Percentiles rank a stretch among this genome's conserved stretches.
phyloP scores from a whole-genome alignment of 2,888 invertebrate species.

The Nymphalis urticae region DNA sequence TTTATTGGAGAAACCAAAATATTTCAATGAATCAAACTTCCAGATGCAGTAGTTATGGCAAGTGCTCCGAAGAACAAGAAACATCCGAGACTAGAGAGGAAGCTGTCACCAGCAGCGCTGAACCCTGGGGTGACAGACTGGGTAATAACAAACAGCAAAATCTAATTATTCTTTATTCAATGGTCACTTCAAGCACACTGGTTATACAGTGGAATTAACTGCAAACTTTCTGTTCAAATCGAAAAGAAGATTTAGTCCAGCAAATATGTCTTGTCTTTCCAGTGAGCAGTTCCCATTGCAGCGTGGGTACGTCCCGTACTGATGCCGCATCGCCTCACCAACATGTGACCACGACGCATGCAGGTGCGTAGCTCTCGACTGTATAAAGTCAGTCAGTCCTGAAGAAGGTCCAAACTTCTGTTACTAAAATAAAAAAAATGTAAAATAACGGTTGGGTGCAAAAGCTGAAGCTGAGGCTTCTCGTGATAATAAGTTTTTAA shows the following conservation, averaged over 20 bases:
- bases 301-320: constrained; percentile 37
- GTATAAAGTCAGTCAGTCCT: neutral
- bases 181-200: no score
- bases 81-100: constrained; percentile 48
- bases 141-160: constrained; percentile 41
- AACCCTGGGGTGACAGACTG: constrained; percentile 67
- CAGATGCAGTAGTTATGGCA: constrained; percentile 53
- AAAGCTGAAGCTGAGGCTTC: no score
- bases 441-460: no score
- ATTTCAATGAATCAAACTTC: neutral
- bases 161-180: no score
- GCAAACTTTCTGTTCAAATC: no score
- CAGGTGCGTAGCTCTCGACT: constrained; percentile 46
- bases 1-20: no score
- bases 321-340: constrained; percentile 63
- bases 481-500: no score
- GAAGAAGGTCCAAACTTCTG: no score
- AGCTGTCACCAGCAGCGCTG: constrained; percentile 58
- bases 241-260: no score
- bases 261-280: constrained; percentile 14
- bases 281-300: constrained; percentile 62
- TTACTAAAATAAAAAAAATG: no score
- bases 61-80: constrained; percentile 47
- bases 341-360: constrained; percentile 65
- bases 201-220: no score